A percentile compares a stretch with the other conserved stretches of the same genome.
phyloP scores from a whole-genome alignment of 2,888 invertebrate genomes.

The Entomobrya multifasciata region DNA sequence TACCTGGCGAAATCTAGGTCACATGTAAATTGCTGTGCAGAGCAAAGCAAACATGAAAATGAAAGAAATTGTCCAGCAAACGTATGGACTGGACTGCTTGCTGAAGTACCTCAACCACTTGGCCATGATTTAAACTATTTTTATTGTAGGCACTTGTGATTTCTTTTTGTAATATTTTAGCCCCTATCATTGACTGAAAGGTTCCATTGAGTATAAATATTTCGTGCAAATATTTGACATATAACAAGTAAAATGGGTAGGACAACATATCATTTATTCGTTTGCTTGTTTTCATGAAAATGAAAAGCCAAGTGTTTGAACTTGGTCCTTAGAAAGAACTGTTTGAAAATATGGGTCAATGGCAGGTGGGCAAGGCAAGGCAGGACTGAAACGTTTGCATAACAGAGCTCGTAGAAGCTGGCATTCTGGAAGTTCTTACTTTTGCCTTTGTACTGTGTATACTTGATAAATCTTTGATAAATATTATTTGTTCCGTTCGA shows the following conservation, averaged over 20 bases:
- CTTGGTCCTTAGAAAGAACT: constrained; percentile 40
- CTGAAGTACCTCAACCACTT: not conserved
- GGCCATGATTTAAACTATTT: not conserved
- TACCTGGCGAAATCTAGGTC: constrained; percentile 38
- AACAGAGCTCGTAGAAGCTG: too few relatives aligned
- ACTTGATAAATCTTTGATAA: too few relatives aligned
- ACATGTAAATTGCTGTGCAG: constrained; percentile 14
- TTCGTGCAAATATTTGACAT: too few relatives aligned
- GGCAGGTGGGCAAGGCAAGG: not conserved
- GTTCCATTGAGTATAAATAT: not conserved
- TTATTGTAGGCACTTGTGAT: not conserved
- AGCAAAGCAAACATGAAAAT: not conserved
- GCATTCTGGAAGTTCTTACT: too few relatives aligned
- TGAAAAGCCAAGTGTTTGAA: constrained; percentile 29
- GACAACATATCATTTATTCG: not conserved
- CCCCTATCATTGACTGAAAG: not conserved
- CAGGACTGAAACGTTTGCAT: too few relatives aligned
- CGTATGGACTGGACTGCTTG: constrained; percentile 8
- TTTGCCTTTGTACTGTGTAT: too few relatives aligned
- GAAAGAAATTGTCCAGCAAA: not conserved
- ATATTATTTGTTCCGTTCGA: too few relatives aligned
- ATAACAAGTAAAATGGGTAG: not conserved
- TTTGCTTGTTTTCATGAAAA: constrained; percentile 1
- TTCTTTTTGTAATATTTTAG: not conserved
- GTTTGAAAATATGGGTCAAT: constrained; percentile 26